Evolutionary conservation across 2,888 invertebrate species (phyloP).

Genomic region (Eupithecia subumbrata): DNA sequence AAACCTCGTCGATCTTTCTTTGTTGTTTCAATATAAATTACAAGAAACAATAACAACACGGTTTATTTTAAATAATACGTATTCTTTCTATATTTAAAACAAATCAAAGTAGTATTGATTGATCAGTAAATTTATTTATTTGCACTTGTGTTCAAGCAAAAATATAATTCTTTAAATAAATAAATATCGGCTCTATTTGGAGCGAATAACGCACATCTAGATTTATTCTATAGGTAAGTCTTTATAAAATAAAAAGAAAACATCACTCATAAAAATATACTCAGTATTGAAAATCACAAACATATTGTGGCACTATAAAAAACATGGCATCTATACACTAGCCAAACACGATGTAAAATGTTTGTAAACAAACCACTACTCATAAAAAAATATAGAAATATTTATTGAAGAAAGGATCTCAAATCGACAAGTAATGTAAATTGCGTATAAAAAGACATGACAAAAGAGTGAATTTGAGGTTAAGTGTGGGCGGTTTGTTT

Average conservation of each 20-base stretch:
- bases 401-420: too few relatives aligned
- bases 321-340: too few relatives aligned
- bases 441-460: too few relatives aligned
- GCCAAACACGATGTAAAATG: too few relatives aligned
- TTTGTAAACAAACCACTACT: too few relatives aligned
- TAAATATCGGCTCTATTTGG: not conserved
- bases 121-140: not conserved
- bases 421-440: too few relatives aligned
- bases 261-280: not conserved
- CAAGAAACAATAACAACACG: not conserved
- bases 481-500: too few relatives aligned
- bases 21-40: not conserved
- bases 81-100: not conserved
- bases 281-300: slow-evolving; percentile 7
- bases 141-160: not conserved
- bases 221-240: not conserved
- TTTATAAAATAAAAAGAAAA: not conserved
- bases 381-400: too few relatives aligned
- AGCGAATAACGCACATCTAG: slow-evolving; percentile 1
- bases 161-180: not conserved
- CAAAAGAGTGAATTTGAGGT: too few relatives aligned
- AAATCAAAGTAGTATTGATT: not conserved
- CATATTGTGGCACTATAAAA: not conserved
- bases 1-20: not conserved
- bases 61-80: not conserved